Conservation (phyloP, 2,888 invertebrate genomes). For the Clunio marinus region DNA sequence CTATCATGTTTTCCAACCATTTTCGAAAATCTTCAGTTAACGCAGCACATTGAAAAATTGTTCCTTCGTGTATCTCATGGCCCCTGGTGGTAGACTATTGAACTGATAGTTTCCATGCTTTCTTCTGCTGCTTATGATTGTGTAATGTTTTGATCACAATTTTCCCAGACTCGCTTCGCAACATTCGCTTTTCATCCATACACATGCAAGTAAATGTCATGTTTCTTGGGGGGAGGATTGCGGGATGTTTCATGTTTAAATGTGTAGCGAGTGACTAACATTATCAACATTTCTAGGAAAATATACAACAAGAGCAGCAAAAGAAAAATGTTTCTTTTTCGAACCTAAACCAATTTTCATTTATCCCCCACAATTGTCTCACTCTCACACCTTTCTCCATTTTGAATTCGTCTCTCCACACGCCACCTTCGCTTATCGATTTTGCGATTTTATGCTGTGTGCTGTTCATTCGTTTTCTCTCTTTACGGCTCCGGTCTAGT, state of each 20-base stretch:
- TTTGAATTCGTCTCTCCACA: background rate
- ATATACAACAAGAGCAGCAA: background rate
- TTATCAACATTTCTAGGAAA: background rate
- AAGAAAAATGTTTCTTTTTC: constrained; percentile 4
- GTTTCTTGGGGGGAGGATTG: too few relatives aligned
- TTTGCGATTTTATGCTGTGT: constrained; percentile 31
- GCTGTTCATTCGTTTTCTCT: background rate
- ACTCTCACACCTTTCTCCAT: background rate
- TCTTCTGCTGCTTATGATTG: background rate
- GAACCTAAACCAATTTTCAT: constrained; percentile 6
- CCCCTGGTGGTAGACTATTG: constrained; percentile 36
- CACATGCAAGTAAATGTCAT: background rate
- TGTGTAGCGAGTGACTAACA: background rate
- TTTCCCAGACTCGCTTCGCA: background rate
- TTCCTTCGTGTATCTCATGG: background rate
- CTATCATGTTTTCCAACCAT: background rate
- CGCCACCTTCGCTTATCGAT: constrained; percentile 38
- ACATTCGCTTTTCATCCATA: background rate
- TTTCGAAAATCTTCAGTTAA: constrained; percentile 1
- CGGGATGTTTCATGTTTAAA: background rate
- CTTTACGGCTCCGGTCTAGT: constrained; percentile 39
- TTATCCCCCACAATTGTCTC: background rate
- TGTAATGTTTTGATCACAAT: background rate
- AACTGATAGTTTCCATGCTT: constrained; percentile 5
- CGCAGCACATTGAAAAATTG: background rate